These are phyloP conservation scores for Trypoxylon attenuatum DNA, from an alignment of 2,888 invertebrate species.

Conservation along the genomic window DNA sequence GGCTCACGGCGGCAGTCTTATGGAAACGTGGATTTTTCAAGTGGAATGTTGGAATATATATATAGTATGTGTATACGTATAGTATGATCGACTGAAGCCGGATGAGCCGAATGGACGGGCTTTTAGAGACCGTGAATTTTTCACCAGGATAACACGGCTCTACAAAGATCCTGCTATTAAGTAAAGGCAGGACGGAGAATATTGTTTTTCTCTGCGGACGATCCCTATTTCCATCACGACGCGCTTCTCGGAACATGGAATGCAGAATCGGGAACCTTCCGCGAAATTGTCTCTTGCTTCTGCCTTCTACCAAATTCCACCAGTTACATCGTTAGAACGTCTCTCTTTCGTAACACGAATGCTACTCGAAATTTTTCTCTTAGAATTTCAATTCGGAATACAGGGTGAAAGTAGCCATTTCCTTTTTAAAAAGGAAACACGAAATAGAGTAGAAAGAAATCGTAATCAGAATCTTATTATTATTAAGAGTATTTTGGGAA, in stretches of 20 bases:
- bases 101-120: constrained; percentile 32
- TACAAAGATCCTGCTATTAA: constrained; percentile 46
- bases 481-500: no score
- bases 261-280: constrained; percentile 15
- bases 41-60: constrained; percentile 14
- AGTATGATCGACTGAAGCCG: constrained; percentile 24
- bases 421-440: no score
- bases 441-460: no score
- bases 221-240: not conserved
- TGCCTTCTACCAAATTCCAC: not conserved
- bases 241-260: constrained; percentile 2
- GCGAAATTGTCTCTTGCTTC: constrained; percentile 14
- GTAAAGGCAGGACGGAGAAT: constrained; percentile 21
- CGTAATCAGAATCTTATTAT: no score
- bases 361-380: no score
- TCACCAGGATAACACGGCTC: constrained; percentile 54
- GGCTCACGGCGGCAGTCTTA: constrained; percentile 6
- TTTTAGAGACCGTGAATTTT: constrained; percentile 59
- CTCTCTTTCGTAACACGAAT: no score
- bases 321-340: no score
- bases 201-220: constrained; percentile 12
- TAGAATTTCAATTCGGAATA: no score
- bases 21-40: constrained; percentile 33
- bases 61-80: no score
- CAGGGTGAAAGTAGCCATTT: no score